These are phyloP conservation scores for Microplitis manilae DNA, from an alignment of 2,888 invertebrate genomes.

Conservation along the genomic window DNA sequence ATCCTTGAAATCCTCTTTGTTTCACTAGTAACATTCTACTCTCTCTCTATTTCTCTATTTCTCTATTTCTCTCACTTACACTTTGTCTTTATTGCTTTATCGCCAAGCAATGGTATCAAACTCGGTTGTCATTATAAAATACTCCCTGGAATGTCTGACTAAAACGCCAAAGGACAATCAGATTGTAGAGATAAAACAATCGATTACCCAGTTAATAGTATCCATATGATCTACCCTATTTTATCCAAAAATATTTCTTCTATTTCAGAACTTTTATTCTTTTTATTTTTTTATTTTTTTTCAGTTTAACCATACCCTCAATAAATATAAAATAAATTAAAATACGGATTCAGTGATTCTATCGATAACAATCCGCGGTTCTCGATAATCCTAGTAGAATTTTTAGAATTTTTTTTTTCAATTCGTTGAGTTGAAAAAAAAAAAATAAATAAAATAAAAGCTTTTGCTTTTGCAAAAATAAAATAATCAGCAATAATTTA, in stretches of 20 bases:
- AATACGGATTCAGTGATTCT: constrained; percentile 23
- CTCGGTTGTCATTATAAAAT: background rate
- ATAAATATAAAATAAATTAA: constrained; percentile 8
- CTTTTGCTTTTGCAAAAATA: too few relatives aligned
- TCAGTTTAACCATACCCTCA: background rate
- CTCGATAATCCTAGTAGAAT: constrained; percentile 23
- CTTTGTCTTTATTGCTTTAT: background rate
- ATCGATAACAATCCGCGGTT: constrained; percentile 26
- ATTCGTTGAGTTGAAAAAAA: constrained; percentile 22
- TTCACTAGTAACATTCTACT: background rate
- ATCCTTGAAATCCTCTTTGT: background rate
- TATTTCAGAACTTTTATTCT: constrained; percentile 8
- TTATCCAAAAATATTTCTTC: background rate
- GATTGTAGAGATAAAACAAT: constrained; percentile 22
- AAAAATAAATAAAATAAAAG: background rate
- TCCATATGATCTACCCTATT: constrained; percentile 18
- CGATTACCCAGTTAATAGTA: constrained; percentile 30
- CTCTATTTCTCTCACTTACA: background rate
- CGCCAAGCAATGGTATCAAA: background rate
- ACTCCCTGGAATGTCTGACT: background rate
- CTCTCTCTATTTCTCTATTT: too few relatives aligned
- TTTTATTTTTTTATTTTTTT: background rate
- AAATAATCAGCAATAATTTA: too few relatives aligned
- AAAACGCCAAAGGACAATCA: constrained; percentile 12
- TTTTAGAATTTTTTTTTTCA: constrained; percentile 12